phyloP scores from a whole-genome alignment of 2,113 vertebrate species.

The Chloropsis hardwickii region DNA sequence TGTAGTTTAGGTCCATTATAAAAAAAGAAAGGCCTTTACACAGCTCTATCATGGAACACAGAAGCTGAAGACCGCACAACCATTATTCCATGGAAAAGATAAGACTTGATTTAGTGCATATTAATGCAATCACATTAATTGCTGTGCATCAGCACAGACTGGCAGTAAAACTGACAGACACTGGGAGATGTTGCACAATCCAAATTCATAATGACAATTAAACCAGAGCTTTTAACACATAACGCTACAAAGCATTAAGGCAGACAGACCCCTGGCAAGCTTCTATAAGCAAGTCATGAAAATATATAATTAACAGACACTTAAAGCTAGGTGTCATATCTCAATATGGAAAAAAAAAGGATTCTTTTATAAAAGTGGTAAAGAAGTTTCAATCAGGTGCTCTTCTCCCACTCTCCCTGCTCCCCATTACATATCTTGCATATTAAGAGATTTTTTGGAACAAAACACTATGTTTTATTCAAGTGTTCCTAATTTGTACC shows the following conservation, averaged over 20 bases:
- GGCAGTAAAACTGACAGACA: neutral
- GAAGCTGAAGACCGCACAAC: neutral
- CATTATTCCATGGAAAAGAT: neutral
- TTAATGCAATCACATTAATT: conserved; percentile 7
- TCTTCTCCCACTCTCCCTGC: neutral
- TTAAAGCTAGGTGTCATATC: neutral
- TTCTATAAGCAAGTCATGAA: neutral
- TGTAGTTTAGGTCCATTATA: neutral
- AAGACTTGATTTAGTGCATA: neutral
- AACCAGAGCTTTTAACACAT: neutral
- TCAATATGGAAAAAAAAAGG: neutral
- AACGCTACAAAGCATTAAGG: neutral
- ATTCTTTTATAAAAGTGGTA: neutral
- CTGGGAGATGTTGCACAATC: neutral
- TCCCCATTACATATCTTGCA: neutral
- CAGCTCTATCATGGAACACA: neutral
- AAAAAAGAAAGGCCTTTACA: neutral
- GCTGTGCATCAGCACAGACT: neutral
- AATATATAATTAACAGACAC: neutral
- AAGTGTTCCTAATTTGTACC: neutral
- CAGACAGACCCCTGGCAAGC: neutral
- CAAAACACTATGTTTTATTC: neutral
- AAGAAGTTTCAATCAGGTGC: neutral
- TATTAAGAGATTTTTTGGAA: neutral
- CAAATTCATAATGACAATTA: neutral